phyloP scores from a whole-genome alignment of 2,797 vertebrate species.

The Pseudomugil tenellus region DNA sequence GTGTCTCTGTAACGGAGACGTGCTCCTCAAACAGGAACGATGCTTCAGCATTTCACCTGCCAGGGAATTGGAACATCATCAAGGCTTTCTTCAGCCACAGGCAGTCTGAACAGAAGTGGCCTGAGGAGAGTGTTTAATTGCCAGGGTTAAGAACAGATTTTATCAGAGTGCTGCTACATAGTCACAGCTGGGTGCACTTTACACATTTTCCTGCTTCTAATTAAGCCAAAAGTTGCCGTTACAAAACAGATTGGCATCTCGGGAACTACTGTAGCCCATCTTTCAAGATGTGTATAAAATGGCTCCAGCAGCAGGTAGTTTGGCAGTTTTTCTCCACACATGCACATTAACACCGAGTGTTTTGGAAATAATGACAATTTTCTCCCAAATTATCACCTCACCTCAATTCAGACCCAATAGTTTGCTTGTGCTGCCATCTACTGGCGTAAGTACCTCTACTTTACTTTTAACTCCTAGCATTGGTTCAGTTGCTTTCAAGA shows the following conservation, averaged over 20 bases:
- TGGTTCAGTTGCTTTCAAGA: too few relatives aligned
- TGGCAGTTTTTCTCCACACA: background rate
- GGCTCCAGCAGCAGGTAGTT: conserved; percentile 14
- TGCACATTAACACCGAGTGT: background rate
- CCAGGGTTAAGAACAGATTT: conserved; percentile 35
- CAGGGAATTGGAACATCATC: conserved; percentile 8
- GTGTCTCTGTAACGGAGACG: background rate
- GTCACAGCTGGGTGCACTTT: conserved; percentile 31
- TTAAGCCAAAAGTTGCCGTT: conserved; percentile 48
- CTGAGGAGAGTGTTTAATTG: conserved; percentile 36
- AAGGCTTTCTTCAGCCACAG: conserved; percentile 22
- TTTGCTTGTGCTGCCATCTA: conserved; percentile 62
- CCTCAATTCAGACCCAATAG: background rate
- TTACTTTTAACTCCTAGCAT: too few relatives aligned
- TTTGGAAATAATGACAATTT: too few relatives aligned
- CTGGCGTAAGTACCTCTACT: conserved; percentile 17
- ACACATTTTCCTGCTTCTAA: conserved; percentile 40
- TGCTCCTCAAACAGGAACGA: background rate
- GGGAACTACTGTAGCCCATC: conserved; percentile 2
- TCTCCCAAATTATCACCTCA: background rate
- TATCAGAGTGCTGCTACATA: conserved; percentile 24
- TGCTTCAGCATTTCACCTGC: conserved; percentile 8
- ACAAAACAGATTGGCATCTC: conserved; percentile 22
- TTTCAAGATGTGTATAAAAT: background rate
- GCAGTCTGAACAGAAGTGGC: conserved; percentile 30